Conservation (phyloP, 2,888 invertebrate species). For the Slavum lentiscoides region DNA sequence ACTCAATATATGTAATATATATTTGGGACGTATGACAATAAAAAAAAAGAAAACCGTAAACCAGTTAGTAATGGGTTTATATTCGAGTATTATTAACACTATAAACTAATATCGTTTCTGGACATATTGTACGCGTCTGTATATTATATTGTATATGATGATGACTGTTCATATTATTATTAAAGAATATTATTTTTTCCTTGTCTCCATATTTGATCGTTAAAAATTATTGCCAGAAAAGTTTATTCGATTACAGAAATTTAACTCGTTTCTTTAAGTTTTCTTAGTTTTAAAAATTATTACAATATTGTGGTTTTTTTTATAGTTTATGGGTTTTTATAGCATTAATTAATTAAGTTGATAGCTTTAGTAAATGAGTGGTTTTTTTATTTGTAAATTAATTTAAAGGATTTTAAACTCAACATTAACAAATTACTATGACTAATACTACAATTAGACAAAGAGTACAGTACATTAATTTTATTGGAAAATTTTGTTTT, state of each 20-base stretch:
- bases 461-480: not conserved
- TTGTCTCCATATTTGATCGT: no score
- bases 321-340: not conserved
- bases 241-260: no score
- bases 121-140: no score
- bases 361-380: not conserved
- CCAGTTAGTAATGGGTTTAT: not conserved
- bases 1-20: not conserved
- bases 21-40: not conserved
- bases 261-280: no score
- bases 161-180: no score
- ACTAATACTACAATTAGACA: slow-evolving; percentile 4
- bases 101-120: no score
- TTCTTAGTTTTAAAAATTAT: no score
- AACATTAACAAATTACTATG: slow-evolving; percentile 1
- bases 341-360: not conserved
- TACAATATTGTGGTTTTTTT: no score
- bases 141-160: no score
- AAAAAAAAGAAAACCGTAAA: not conserved
- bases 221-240: no score
- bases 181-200: no score
- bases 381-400: not conserved
- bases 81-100: no score
- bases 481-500: not conserved
- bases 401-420: not conserved